A percentile compares a stretch with the other conserved stretches of the same genome.
phyloP scores from a whole-genome alignment of 2,113 vertebrate genomes.

The Oncorhynchus nerka region DNA sequence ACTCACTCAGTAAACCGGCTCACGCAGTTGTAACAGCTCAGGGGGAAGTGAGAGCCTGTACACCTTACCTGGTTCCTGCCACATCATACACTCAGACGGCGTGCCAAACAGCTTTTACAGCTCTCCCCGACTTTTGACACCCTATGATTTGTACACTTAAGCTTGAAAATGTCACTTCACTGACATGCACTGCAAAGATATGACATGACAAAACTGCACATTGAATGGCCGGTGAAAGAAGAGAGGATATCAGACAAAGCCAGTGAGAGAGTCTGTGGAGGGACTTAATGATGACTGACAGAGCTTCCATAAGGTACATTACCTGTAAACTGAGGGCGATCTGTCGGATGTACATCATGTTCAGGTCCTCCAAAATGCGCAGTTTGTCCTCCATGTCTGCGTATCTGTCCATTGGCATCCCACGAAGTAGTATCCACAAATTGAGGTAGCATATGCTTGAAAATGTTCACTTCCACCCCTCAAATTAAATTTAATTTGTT shows the following conservation, averaged over 20 bases:
- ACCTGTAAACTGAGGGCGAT: conserved; percentile 93
- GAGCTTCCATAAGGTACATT: conserved; percentile 36
- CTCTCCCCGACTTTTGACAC: not conserved
- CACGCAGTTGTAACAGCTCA: not conserved
- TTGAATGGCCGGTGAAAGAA: not conserved
- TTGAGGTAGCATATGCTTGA: not conserved
- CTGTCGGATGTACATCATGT: conserved; percentile 96
- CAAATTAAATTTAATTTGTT: not conserved
- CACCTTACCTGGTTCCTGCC: not conserved
- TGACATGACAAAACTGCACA: not conserved
- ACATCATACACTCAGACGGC: not conserved
- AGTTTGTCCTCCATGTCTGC: conserved; percentile 88
- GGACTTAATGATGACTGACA: not conserved
- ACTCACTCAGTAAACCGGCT: conserved; percentile 18
- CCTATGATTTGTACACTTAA: no score
- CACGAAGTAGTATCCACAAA: conserved; percentile 28
- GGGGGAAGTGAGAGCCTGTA: not conserved
- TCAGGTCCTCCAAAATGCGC: conserved; percentile 90
- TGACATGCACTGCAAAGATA: not conserved
- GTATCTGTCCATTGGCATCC: conserved; percentile 71
- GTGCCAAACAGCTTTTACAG: not conserved
- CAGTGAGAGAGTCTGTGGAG: no score
- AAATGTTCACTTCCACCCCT: not conserved
- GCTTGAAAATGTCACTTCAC: not conserved
- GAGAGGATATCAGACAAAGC: not conserved